These are phyloP conservation scores for Zaprionus nigranus DNA, from an alignment of 1,140 invertebrate genomes.

Conservation along the genomic window DNA sequence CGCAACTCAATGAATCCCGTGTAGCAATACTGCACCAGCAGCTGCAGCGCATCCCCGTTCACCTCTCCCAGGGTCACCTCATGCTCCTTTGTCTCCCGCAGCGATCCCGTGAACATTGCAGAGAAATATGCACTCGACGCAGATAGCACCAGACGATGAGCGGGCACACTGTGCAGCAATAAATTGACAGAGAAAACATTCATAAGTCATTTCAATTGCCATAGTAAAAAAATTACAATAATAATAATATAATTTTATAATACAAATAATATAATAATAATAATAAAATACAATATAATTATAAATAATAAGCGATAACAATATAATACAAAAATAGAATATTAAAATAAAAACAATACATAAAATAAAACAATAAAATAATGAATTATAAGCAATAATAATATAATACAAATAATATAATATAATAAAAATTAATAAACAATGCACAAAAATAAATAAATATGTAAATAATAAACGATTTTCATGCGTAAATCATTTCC, in stretches of 20 bases:
- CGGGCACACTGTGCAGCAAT: conserved; percentile 85
- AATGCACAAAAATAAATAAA: background rate
- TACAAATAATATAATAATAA: too few species aligned
- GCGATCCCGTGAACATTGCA: conserved; percentile 96
- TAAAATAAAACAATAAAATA: background rate
- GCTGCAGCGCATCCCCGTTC: conserved; percentile 92
- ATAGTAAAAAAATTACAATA: too few species aligned
- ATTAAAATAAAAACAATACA: too few species aligned
- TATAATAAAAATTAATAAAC: background rate
- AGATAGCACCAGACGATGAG: conserved; percentile 91
- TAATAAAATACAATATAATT: too few species aligned
- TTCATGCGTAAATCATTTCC: conserved; percentile 3
- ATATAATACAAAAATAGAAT: too few species aligned
- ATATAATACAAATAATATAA: background rate
- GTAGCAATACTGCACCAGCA: conserved; percentile 95
- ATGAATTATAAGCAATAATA: background rate
- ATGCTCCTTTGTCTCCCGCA: conserved; percentile 92
- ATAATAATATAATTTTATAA: too few species aligned
- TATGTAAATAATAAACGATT: background rate
- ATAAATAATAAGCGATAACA: too few species aligned
- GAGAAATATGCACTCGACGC: conserved; percentile 97
- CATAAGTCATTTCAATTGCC: background rate
- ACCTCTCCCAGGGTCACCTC: conserved; percentile 94
- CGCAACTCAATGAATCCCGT: conserved; percentile 90
- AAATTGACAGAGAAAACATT: background rate